phyloP scores from a whole-genome alignment of 2,888 invertebrate genomes.

The Macroteleia sp. region DNA sequence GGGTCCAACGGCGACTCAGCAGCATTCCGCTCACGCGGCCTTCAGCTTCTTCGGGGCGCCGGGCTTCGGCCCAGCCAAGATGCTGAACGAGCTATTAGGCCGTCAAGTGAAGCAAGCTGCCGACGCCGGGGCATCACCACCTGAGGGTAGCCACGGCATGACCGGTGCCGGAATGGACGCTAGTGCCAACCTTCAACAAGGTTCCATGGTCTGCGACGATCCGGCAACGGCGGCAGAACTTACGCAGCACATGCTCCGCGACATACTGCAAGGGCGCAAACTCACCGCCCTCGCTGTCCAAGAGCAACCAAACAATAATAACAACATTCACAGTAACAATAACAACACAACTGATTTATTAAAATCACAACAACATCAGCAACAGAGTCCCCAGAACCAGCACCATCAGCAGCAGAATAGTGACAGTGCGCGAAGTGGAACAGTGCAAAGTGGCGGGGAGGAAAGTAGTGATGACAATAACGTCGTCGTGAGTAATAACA shows the following conservation, averaged over 20 bases:
- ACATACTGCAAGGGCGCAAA: slow-evolving; percentile 95
- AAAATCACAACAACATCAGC: slow-evolving; percentile 84
- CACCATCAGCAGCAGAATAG: slow-evolving; percentile 83
- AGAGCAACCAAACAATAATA: slow-evolving; percentile 86
- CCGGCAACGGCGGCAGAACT: slow-evolving; percentile 85
- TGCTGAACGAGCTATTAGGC: slow-evolving; percentile 95
- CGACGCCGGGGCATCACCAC: slow-evolving; percentile 86
- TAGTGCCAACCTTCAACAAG: slow-evolving; percentile 81
- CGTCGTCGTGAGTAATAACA: slow-evolving; percentile 71
- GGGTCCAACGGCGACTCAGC: slow-evolving; percentile 86
- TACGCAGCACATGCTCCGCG: slow-evolving; percentile 94
- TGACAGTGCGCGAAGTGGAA: slow-evolving; percentile 83
- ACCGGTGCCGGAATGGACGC: slow-evolving; percentile 84
- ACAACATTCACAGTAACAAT: slow-evolving; percentile 85
- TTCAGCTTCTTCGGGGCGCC: slow-evolving; percentile 92
- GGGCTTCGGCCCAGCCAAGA: slow-evolving; percentile 94
- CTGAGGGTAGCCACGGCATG: slow-evolving; percentile 84
- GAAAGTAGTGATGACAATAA: slow-evolving; percentile 81
- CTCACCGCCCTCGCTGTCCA: slow-evolving; percentile 91
- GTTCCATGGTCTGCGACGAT: slow-evolving; percentile 85
- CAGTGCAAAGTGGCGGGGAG: slow-evolving; percentile 83
- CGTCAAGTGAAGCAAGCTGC: slow-evolving; percentile 90
- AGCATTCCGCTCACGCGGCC: slow-evolving; percentile 86
- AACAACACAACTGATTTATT: slow-evolving; percentile 85
- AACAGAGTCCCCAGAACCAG: slow-evolving; percentile 85